These are phyloP conservation scores for Zosterops borbonicus DNA, from an alignment of 2,113 vertebrate species.

Conservation along the genomic window DNA sequence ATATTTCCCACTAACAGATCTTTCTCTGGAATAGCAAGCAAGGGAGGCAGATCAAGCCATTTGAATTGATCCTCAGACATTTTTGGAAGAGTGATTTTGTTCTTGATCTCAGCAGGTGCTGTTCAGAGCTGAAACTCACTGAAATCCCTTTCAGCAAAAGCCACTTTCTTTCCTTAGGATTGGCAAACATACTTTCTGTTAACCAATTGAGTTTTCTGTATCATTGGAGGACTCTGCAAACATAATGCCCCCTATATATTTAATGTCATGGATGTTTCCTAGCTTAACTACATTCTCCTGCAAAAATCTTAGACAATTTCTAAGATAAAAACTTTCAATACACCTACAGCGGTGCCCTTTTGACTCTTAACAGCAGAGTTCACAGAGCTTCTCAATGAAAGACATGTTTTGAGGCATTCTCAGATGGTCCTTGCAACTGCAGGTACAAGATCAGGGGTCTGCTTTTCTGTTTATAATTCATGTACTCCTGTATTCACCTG, in stretches of 20 bases:
- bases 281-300: not conserved
- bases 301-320: not conserved
- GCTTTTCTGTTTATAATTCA: not conserved
- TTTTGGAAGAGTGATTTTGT: not conserved
- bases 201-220: not conserved
- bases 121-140: not conserved
- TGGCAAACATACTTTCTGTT: not conserved
- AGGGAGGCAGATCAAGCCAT: not conserved
- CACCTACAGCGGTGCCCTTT: not conserved
- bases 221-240: not conserved
- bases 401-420: not conserved
- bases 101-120: not conserved
- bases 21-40: not conserved
- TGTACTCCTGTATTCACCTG: not conserved
- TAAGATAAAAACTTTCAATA: not conserved
- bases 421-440: not conserved
- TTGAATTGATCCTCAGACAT: not conserved
- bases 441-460: not conserved
- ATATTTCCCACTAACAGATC: not conserved
- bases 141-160: not conserved
- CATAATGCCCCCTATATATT: not conserved
- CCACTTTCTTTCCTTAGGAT: not conserved
- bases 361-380: not conserved
- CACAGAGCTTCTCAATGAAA: not conserved
- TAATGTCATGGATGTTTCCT: not conserved